phyloP scores from a whole-genome alignment of 92 coral and sea anemone genomes.

The Blastomussa wellsi region DNA sequence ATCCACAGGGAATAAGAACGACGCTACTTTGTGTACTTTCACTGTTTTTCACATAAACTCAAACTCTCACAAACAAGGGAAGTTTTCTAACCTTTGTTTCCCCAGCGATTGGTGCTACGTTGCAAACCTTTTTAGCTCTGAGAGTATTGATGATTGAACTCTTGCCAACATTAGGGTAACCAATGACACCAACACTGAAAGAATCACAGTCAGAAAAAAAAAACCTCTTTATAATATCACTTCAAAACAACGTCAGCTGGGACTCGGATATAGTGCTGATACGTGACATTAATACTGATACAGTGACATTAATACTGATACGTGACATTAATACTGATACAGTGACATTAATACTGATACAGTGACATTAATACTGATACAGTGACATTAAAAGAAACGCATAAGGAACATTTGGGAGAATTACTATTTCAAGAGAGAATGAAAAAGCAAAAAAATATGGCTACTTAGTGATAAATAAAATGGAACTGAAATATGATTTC shows the following conservation, averaged over 20 bases:
- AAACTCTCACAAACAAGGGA: not conserved
- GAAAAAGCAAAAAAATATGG: too few relatives aligned
- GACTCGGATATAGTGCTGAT: not conserved
- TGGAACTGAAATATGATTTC: not conserved
- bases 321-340: not conserved
- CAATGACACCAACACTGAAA: constrained; percentile 92
- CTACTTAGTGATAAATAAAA: not conserved
- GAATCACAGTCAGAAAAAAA: not conserved
- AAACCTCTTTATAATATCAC: not conserved
- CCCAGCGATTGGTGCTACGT: constrained; percentile 98
- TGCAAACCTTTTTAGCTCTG: constrained; percentile 92
- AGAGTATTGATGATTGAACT: constrained; percentile 96
- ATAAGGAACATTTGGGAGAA: not conserved
- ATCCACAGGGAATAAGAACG: not conserved
- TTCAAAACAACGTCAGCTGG: not conserved
- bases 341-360: not conserved
- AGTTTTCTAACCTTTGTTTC: constrained; percentile 79
- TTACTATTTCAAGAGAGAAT: too few relatives aligned
- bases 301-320: not conserved
- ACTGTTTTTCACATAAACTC: not conserved
- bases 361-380: not conserved
- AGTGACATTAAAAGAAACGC: not conserved
- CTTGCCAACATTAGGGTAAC: constrained; percentile 98
- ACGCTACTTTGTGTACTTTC: too few relatives aligned
- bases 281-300: not conserved